phyloP scores from a whole-genome alignment of 1,140 invertebrate genomes.

The Drosophila sulfurigaster region DNA sequence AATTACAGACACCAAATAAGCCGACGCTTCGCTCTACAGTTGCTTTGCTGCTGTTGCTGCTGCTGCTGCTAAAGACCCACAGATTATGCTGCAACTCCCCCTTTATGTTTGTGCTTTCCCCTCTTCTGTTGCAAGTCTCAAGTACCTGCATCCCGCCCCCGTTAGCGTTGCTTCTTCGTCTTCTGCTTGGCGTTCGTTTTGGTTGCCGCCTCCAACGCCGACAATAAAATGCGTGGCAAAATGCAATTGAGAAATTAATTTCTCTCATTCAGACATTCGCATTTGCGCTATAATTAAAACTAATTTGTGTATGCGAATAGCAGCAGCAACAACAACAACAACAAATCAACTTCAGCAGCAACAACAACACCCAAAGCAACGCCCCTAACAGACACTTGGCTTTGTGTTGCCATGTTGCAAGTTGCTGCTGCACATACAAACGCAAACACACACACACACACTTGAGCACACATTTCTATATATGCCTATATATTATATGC shows the following conservation, averaged over 20 bases:
- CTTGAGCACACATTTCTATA: neutral
- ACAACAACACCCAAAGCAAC: slow-evolving; percentile 49
- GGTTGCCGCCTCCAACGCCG: slow-evolving; percentile 60
- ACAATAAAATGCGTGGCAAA: slow-evolving; percentile 83
- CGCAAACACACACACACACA: slow-evolving; percentile 1
- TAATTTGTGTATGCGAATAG: slow-evolving; percentile 75
- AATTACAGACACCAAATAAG: slow-evolving; percentile 84
- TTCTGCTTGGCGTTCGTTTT: slow-evolving; percentile 27
- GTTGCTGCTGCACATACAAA: slow-evolving; percentile 2
- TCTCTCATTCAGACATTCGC: slow-evolving; percentile 75
- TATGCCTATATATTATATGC: neutral
- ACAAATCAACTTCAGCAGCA: slow-evolving; percentile 16
- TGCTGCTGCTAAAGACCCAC: slow-evolving; percentile 34
- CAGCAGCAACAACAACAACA: slow-evolving; percentile 24
- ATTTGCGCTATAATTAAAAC: slow-evolving; percentile 81
- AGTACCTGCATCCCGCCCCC: too few species aligned
- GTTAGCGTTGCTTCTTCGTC: neutral
- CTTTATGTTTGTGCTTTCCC: too few species aligned
- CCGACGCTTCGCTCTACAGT: slow-evolving; percentile 52
- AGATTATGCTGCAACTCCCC: slow-evolving; percentile 14
- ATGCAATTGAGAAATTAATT: slow-evolving; percentile 83
- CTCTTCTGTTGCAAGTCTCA: too few species aligned
- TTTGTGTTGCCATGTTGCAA: slow-evolving; percentile 35
- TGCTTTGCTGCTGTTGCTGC: slow-evolving; percentile 27
- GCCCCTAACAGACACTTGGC: slow-evolving; percentile 76